Evolutionary conservation across 2,888 invertebrate genomes (phyloP), one percentile per base, ranked within the genome.

Genomic region (Trissoscelio sp.): DNA sequence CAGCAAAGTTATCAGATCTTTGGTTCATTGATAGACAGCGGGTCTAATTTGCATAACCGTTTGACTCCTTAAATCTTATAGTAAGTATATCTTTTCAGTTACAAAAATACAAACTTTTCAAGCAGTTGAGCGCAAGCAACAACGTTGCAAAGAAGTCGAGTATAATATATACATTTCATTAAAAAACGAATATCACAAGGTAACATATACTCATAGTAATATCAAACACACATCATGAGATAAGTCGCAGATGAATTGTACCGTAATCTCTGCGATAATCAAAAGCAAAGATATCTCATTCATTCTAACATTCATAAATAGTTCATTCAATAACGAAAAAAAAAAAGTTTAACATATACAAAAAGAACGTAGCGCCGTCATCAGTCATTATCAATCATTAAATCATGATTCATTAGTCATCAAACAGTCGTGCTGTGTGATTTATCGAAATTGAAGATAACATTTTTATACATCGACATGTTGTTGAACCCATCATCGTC

Each of bases 381-480:
- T 14, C 7, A 5, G 34, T n/a, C n/a, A n/a, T n/a, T n/a, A n/a
- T n/a, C n/a, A n/a, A n/a, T n/a, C n/a, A n/a, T n/a, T n/a, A n/a
- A n/a, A n/a, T n/a, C n/a, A n/a, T n/a, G 9, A 34, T 34, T 5
- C 9, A 34, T 2, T 34, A 1, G 7, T 34, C 11, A 51, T 77
- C 37, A 77, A 18, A 78, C 79, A 12, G 69, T 72, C n/a, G 79
- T 79, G 28, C 79, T 73, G 12, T 67, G 66, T 6, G 73, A 53
- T 3, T 79, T 18, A 18, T 70, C 12, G 9, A 78, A 64, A 31
- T 57, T 57, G 5, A 78, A 64, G 0, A 70, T 64, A 11, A 78
- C n/a, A 20, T 67, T 12, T n/a, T 44, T 42, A n/a, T 72, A 79
- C 34, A 12, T 9, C 0, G 62, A 12, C 22, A 5, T 58, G 4